Base-by-base conservation (phyloP, 2,888 invertebrate genomes). In the Pandemis corylana region DNA sequence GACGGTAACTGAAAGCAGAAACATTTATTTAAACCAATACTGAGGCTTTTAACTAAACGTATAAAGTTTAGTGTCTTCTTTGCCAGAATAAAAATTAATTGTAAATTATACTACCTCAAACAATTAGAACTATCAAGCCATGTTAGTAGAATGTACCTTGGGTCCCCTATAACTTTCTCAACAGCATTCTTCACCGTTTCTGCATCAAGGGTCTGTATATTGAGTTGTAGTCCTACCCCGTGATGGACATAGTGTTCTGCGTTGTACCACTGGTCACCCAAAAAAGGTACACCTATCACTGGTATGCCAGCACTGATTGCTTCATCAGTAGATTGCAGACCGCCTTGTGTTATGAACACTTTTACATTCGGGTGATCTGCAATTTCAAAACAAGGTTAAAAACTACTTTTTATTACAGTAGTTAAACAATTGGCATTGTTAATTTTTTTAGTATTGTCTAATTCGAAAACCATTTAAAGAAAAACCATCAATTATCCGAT, bases 341-440 rank as follows among this genome's bases (percentile, higher is more conserved):
- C 94, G 63, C 91, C 92, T 86, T 94, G 94, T 0, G 90, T 91
- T 62, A 94, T 88, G 71, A 94, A 94, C 0, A 92, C 68, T 76
- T 93, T 94, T 0, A 94, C 76, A 67, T 94, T 94, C n/a, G 88
- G 87, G 79, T 94, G 93, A 49, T 71, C 88, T 88, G 76, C 6
- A 56, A 10, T 5, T 41, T 5, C n/a, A 7, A 65, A 76, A 12
- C 20, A n/a, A 13, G 1, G 6, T 15, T 9, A 20, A 2, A 9
- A 20, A 20, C 7, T n/a, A 64, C 3, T 36, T 36, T 36, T 36
- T 36, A 2, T 36, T 36, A 36, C 28, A 4, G 4, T 36, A 36
- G 28, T 36, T 36, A 36, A 36, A 36, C 4, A 36, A 36, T 36
- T 36, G 28, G 20, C 20, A 20, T 20, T 20, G 20, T 20, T 20